phyloP scores from a whole-genome alignment of 2,113 vertebrate species.

The Callorhinus ursinus region DNA sequence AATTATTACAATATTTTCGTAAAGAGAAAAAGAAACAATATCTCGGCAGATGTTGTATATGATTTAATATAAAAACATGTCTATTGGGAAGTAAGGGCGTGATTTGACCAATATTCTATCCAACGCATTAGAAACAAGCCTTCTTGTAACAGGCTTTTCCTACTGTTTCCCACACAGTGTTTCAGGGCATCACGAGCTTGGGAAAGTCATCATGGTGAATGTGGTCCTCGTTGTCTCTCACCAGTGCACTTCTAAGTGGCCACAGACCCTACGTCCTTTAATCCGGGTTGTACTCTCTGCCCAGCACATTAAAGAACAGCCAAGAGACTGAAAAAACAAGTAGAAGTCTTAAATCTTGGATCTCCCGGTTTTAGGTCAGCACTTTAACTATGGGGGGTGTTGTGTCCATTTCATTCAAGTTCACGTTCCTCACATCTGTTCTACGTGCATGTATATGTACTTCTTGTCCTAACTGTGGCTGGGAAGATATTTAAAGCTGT shows the following conservation, averaged over 20 bases:
- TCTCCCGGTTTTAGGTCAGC: not conserved
- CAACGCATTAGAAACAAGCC: not conserved
- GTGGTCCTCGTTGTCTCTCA: not conserved
- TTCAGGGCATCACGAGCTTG: not conserved
- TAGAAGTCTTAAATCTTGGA: not conserved
- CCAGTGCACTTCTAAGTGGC: not conserved
- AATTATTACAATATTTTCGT: not conserved
- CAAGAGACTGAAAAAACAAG: not conserved
- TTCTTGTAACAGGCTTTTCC: not conserved
- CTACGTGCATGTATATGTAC: not conserved
- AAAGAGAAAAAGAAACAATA: not conserved
- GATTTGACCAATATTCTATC: not conserved
- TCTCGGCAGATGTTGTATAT: not conserved
- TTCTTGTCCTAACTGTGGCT: slow-evolving; percentile 47
- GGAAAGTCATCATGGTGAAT: not conserved
- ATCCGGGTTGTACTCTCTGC: not conserved
- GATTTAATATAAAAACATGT: slow-evolving; percentile 6
- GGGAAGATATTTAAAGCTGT: slow-evolving; percentile 29
- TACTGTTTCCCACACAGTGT: not conserved
- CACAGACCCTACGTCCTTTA: not conserved
- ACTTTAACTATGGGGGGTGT: not conserved
- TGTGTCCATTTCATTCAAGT: not conserved
- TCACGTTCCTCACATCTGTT: slow-evolving; percentile 56
- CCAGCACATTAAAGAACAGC: not conserved
- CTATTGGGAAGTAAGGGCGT: not conserved